Base-by-base conservation (phyloP, 1,140 invertebrate genomes). In the Patella vulgata region DNA sequence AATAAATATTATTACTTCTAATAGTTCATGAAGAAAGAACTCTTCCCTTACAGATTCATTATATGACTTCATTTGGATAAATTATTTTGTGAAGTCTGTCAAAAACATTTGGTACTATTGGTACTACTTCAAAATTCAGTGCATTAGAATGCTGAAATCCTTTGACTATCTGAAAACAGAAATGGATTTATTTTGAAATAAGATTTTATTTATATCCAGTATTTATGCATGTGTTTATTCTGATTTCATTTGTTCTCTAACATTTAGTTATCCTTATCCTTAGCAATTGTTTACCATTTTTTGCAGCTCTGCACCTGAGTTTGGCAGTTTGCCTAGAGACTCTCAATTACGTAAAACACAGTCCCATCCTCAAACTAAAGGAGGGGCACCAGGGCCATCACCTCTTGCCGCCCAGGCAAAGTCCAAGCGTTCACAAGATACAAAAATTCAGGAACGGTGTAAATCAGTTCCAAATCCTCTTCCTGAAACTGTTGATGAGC, bases 231-330 rank as follows among this genome's bases (percentile, higher is more conserved):
- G 28, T 39, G 27, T 12, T 52, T n/a, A n/a, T n/a, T n/a, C n/a
- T n/a, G n/a, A n/a, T n/a, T n/a, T n/a, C n/a, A n/a, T n/a, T n/a
- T n/a, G n/a, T n/a, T n/a, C n/a, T n/a, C n/a, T n/a, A n/a, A n/a
- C n/a, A n/a, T n/a, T n/a, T n/a, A n/a, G n/a, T 28, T 58, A 14
- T 58, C 55, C 21, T 23, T 51, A 8, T 58, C 3, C 19, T 40
- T 55, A 31, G 42, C 39, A 42, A 40, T 40, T 36, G 19, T 23
- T 3, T 17, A 27, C n/a, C 54, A 58, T 61, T 43, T 44, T 33
- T 64, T 74, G 53, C 65, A 86, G 84, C 54, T 86, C 84, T 58
- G 79, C 85, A 33, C 81, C 84, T 47, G 85, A 87, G 61, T 74
- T 86, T 76, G 80, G 82, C 76, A 84, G 68, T 75, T 56, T 73